Conservation (phyloP, 2,113 vertebrate species). For the Perccottus glenii region DNA sequence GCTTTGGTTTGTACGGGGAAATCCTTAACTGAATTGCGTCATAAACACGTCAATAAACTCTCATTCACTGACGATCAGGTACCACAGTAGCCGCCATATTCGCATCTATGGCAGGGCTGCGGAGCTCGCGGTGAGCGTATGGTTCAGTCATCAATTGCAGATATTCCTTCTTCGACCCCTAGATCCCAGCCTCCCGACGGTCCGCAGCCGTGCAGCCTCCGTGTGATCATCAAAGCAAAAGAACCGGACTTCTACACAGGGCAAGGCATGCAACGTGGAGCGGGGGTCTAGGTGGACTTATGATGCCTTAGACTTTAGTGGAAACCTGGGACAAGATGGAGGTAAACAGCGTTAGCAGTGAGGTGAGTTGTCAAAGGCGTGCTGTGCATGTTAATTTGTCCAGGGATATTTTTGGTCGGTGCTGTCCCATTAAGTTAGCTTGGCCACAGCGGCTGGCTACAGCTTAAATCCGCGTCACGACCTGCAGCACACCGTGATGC, state of each 20-base stretch:
- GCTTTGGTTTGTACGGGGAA: slow-evolving; percentile 76
- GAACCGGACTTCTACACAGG: slow-evolving; percentile 57
- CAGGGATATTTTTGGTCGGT: neutral
- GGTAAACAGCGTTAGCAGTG: slow-evolving; percentile 82
- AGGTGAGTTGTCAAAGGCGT: slow-evolving; percentile 67
- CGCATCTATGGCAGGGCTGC: slow-evolving; percentile 78
- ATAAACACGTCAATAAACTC: slow-evolving; percentile 80
- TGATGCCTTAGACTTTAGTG: slow-evolving; percentile 84
- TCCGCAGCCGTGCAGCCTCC: slow-evolving; percentile 27
- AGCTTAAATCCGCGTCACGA: slow-evolving; percentile 65
- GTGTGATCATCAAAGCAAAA: slow-evolving; percentile 43
- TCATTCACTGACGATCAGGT: slow-evolving; percentile 79
- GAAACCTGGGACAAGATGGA: slow-evolving; percentile 90
- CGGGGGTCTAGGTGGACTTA: slow-evolving; percentile 74
- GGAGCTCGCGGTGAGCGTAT: slow-evolving; percentile 62
- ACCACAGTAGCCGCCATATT: slow-evolving; percentile 86
- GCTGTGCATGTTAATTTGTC: slow-evolving; percentile 10
- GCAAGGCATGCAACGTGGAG: slow-evolving; percentile 75
- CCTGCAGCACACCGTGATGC: slow-evolving; percentile 62
- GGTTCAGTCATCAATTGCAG: slow-evolving; percentile 61
- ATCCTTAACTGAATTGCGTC: slow-evolving; percentile 84
- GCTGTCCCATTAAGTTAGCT: slow-evolving; percentile 44
- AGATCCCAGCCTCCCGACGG: slow-evolving; percentile 24
- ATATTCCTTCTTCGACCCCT: slow-evolving; percentile 38
- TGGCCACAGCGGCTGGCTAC: slow-evolving; percentile 18